phyloP scores from a whole-genome alignment of 2,888 invertebrate species.

The Cylloceria caligata region DNA sequence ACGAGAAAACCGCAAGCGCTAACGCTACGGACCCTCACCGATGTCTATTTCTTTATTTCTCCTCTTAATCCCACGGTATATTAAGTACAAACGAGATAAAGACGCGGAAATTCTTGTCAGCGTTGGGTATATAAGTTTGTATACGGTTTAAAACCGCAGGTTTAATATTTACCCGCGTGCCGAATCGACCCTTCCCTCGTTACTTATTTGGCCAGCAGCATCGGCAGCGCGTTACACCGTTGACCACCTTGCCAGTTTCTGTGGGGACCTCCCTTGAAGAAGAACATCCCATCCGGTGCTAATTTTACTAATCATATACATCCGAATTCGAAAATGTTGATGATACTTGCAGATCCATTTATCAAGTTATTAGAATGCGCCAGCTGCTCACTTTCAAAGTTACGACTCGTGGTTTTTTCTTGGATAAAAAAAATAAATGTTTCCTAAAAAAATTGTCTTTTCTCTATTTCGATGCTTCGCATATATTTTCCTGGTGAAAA shows the following conservation, averaged over 20 bases:
- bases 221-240: conserved; percentile 10
- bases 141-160: conserved; percentile 52
- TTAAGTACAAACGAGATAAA: conserved; percentile 59
- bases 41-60: conserved; percentile 48
- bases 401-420: neutral
- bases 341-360: neutral
- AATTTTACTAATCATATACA: conserved; percentile 35
- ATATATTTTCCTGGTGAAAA: no score
- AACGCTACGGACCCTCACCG: conserved; percentile 16
- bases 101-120: conserved; percentile 48
- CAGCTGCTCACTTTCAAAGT: neutral
- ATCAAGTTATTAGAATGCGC: neutral
- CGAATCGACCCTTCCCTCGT: conserved; percentile 29
- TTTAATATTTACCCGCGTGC: conserved; percentile 52
- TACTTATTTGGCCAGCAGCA: conserved; percentile 21
- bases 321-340: neutral
- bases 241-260: conserved; percentile 33
- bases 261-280: conserved; percentile 29
- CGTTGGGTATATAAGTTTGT: conserved; percentile 14
- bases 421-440: neutral
- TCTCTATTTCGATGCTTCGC: no score
- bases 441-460: neutral
- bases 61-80: conserved; percentile 59
- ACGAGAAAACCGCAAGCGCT: conserved; percentile 56
- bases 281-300: conserved; percentile 23